Base-by-base conservation (phyloP, 2,888 invertebrate species). In the Polydrusus tereticollis region DNA sequence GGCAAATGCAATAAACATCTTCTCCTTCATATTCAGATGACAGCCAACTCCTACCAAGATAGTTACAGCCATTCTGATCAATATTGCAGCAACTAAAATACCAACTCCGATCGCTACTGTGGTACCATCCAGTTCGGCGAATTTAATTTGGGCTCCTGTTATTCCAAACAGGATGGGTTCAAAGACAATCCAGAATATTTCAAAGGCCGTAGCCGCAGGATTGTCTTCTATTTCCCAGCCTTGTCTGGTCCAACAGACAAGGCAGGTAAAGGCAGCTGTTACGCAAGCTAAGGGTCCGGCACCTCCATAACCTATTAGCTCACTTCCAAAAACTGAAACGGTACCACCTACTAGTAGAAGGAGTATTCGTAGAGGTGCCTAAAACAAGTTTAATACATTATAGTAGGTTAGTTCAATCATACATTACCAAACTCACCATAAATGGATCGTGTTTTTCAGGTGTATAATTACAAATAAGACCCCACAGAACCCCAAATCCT, bases 161-260 rank as follows among this genome's bases (percentile, higher is more conserved):
- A 98, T 88, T 1, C 94, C 93, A 84, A 99, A 99, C 14, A 99
- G 88, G 82, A 98, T 93, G 0, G 98, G 98, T 85, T 98, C 97
- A 84, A 97, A 96, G 76, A 98, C 91, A 93, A 95, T 94, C 98
- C 98, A 98, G 85, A 98, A 92, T 72, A 95, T 92, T 85, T 94
- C 95, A 80, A 97, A 95, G 12, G 95, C 93, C 0, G 94, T 94
- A 0, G 93, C 91, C 0, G 97, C 94, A 0, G 95, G 94, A 85
- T 96, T 95, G 77, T 94, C 94, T 68, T 95, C 95, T 21, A 94
- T 88, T 62, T 94, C 93, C 95, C 95, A 95, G 47, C 94, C 95
- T 78, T 93, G 92, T 72, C 91, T 90, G 52, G 91, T 89, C 96
- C 96, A 96, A 81, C 91, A 92, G 78, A 91, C 90, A 78, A 93